Evolutionary conservation across 2,888 invertebrate genomes (phyloP).

Genomic region (Lithodes maja): DNA sequence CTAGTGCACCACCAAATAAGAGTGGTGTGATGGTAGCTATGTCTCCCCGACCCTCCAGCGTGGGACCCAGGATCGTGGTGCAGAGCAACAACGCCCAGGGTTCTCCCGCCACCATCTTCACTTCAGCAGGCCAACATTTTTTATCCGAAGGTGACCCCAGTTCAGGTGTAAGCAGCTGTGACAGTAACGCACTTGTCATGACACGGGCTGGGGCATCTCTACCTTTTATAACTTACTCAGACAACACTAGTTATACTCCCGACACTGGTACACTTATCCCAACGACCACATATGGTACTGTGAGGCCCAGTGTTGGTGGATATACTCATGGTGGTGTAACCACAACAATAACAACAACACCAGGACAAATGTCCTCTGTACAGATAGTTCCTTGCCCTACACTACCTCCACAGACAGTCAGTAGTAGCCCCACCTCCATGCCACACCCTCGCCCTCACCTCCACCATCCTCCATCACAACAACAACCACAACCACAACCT

Average conservation of each 20-base stretch:
- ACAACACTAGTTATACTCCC: slow-evolving; percentile 15
- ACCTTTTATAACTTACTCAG: slow-evolving; percentile 18
- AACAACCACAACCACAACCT: not conserved
- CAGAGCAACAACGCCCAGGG: slow-evolving; percentile 55
- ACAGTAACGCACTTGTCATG: slow-evolving; percentile 48
- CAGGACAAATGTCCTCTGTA: not conserved
- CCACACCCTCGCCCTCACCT: slow-evolving; percentile 9
- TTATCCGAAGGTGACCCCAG: slow-evolving; percentile 71
- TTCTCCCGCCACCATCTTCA: slow-evolving; percentile 51
- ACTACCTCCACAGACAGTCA: not conserved
- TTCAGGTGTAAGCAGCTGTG: slow-evolving; percentile 67
- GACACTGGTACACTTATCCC: slow-evolving; percentile 2
- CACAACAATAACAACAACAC: not conserved
- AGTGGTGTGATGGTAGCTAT: slow-evolving; percentile 59
- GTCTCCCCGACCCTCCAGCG: slow-evolving; percentile 68
- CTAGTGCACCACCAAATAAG: slow-evolving; percentile 65
- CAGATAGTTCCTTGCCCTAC: not conserved
- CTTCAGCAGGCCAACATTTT: slow-evolving; percentile 64
- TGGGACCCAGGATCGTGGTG: slow-evolving; percentile 67
- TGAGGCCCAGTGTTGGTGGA: slow-evolving; percentile 13
- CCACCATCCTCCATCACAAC: slow-evolving; percentile 4
- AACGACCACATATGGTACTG: slow-evolving; percentile 2
- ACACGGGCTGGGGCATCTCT: slow-evolving; percentile 62
- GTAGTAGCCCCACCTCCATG: not conserved
- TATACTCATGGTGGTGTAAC: slow-evolving; percentile 7